Percentiles rank a stretch among this genome's conserved stretches.
Conservation (phyloP, 1,140 invertebrate species). For the Bombus confusus region DNA sequence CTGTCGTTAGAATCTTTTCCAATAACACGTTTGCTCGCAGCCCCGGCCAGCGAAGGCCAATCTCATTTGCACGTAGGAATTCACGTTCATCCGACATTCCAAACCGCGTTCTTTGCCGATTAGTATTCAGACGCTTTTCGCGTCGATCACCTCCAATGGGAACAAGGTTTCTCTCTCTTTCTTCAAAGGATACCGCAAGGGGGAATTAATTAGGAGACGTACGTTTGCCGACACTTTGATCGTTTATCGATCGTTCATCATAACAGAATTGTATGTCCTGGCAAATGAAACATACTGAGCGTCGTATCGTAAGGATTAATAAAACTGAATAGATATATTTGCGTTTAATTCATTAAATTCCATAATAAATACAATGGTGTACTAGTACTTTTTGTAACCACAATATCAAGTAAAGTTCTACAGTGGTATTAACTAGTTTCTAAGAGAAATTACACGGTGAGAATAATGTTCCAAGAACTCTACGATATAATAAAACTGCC, state of each 20-base stretch:
- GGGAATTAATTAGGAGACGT: constrained; percentile 12
- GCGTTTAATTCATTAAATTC: background rate
- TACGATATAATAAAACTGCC: no score
- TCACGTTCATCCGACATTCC: constrained; percentile 32
- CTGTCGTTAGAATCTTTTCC: constrained; percentile 37
- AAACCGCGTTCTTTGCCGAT: constrained; percentile 30
- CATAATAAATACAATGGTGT: no score
- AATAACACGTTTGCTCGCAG: constrained; percentile 12
- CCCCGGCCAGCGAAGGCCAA: constrained; percentile 16
- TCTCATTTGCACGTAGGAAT: constrained; percentile 45
- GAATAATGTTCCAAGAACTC: no score
- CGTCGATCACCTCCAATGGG: background rate
- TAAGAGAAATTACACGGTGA: no score
- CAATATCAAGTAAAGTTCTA: no score
- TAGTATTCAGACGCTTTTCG: constrained; percentile 24
- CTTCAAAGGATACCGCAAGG: background rate
- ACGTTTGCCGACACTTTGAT: background rate
- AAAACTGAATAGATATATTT: background rate
- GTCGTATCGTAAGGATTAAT: background rate
- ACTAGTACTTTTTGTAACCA: no score
- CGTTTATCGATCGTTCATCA: background rate
- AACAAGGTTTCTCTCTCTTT: background rate
- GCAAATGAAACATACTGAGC: background rate
- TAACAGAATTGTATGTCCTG: constrained; percentile 4
- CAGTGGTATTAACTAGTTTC: no score